Evolutionary conservation across 2,888 invertebrate genomes (phyloP), one percentile per base, ranked within the genome.

Genomic region (Taphrorychus bicolor): DNA sequence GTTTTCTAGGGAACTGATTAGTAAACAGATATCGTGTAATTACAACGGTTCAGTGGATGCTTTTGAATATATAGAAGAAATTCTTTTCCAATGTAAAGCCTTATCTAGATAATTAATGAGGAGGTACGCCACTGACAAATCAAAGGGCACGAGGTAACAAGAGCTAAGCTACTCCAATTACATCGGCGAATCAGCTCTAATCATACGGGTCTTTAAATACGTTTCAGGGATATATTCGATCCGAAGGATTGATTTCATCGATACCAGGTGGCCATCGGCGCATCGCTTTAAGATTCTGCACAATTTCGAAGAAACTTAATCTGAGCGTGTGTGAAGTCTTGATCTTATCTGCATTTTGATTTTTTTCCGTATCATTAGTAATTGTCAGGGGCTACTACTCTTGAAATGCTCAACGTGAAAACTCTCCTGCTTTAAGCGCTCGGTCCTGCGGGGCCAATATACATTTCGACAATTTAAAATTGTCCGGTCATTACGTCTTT

Each of bases 401-500:
- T 11, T 32, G 32, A 32, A 32, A 11, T 32, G 11, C 5, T 9
- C 5, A 45, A 16, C 17, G n/a, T 2, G 14, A 16, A 14, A 16
- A 7, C 5, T 1, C 16, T 5, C 11, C 45, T 14, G 14, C 17
- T 17, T 17, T 11, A 14, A 16, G 14, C 7, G 9, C 45, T 3
- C 14, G 14, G 9, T 17, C 40, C 54, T 54, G 14, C 17, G 40
- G 54, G 5, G 16, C 18, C 45, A 2, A 45, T 17, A 45, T 45
- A 32, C 32, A 32, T 61, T 56, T 17, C 23, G 57, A 67, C 67
- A 67, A 67, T 67, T 66, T 62, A 60, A 62, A 63, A 66, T 67
- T 57, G 66, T 59, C 66, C 66, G 63, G 66, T 66, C 70, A 66
- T 70, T 70, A 63, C 64, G 54, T 67, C 66, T 70, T 70, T 70